Evolutionary conservation across 2,797 vertebrate species (phyloP).

Genomic region (Falco cherrug): DNA sequence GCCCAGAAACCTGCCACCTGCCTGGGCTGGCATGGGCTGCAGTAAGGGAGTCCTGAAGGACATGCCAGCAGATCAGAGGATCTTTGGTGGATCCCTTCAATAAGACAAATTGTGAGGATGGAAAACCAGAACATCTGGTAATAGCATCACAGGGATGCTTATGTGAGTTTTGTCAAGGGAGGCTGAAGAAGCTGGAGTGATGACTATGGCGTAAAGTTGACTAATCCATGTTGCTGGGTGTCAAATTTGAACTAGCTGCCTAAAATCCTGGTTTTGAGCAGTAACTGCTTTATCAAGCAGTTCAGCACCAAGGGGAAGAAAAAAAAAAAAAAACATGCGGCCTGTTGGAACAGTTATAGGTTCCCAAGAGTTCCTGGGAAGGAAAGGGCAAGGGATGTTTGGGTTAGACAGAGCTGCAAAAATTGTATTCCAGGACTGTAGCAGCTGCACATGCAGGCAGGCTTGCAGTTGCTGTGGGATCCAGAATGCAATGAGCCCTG

Average conservation of each 20-base stretch:
- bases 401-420: neutral
- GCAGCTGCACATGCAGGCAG: neutral
- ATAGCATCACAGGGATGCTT: neutral
- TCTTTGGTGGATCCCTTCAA: neutral
- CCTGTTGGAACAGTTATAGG: neutral
- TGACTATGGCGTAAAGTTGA: neutral
- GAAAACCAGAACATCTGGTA: neutral
- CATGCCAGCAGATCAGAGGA: neutral
- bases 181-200: neutral
- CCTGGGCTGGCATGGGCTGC: accelerated
- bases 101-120: neutral
- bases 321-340: neutral
- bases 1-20: neutral
- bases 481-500: conserved; percentile 17
- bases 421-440: neutral
- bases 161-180: neutral
- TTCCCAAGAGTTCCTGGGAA: neutral
- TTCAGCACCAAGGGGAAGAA: neutral
- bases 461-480: neutral
- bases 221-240: neutral
- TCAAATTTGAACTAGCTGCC: neutral
- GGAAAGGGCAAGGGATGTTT: neutral
- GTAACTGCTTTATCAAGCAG: neutral
- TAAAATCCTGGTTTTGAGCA: neutral
- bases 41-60: neutral